Percentiles rank a stretch among this genome's conserved stretches.
These are phyloP conservation scores for Neodiprion virginianus DNA, from an alignment of 1,140 invertebrate species.

Conservation along the genomic window DNA sequence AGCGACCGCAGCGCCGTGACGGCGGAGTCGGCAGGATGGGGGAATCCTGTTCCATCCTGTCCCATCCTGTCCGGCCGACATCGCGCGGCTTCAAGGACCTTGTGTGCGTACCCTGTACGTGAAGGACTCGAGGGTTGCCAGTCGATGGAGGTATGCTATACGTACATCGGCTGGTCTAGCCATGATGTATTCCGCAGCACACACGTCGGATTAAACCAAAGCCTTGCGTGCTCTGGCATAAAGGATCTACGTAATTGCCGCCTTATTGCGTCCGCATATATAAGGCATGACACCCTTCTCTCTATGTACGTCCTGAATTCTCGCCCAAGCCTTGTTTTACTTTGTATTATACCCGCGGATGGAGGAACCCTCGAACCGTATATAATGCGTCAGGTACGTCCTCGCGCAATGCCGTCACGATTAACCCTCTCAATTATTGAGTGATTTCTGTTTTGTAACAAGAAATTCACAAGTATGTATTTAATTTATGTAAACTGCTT, in stretches of 20 bases:
- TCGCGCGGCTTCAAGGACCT: background rate
- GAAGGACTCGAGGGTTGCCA: background rate
- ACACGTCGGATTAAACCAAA: slow-evolving; percentile 35
- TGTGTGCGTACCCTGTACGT: background rate
- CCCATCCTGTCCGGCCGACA: background rate
- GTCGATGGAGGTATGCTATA: background rate
- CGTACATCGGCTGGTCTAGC: background rate
- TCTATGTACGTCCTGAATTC: background rate
- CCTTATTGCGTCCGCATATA: slow-evolving; percentile 25
- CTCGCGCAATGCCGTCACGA: too few species aligned
- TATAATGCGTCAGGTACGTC: too few species aligned
- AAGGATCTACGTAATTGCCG: slow-evolving; percentile 34
- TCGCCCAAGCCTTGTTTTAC: too few species aligned
- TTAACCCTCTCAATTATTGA: too few species aligned
- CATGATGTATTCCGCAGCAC: slow-evolving; percentile 39
- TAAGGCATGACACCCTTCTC: background rate
- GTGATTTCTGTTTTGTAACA: too few species aligned
- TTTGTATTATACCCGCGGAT: too few species aligned
- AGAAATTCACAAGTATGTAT: too few species aligned
- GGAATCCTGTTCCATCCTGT: background rate
- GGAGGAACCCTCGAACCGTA: too few species aligned
- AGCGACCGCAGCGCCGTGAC: too few species aligned
- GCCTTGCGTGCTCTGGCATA: slow-evolving; percentile 35
- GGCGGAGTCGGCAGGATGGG: background rate
- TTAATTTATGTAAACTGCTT: too few species aligned